Percentiles rank a stretch among this genome's conserved stretches.
These are phyloP conservation scores for Gryllus longicercus DNA, from an alignment of 2,888 invertebrate genomes.

Conservation along the genomic window DNA sequence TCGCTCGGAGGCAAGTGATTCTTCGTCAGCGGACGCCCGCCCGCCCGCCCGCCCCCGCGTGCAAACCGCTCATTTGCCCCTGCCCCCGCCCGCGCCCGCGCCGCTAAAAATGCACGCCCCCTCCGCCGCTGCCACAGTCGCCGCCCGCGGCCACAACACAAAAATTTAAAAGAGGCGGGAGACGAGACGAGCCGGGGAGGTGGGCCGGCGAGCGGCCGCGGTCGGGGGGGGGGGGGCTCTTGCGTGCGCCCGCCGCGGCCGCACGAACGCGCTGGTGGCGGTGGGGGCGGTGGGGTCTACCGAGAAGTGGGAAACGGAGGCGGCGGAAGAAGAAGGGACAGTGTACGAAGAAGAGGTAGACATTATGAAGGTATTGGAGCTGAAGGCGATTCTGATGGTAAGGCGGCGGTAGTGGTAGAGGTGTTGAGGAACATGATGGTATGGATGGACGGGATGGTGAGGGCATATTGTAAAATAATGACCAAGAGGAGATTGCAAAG, in stretches of 20 bases:
- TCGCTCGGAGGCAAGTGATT: constrained; percentile 1
- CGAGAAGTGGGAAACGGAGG: not conserved
- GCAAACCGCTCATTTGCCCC: constrained; percentile 17
- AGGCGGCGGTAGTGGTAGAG: too few relatives aligned
- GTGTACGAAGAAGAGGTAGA: too few relatives aligned
- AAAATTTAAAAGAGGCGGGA: not conserved
- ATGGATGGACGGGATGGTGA: too few relatives aligned
- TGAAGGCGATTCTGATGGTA: too few relatives aligned
- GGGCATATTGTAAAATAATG: too few relatives aligned
- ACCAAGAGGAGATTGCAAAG: too few relatives aligned
- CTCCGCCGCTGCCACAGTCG: not conserved
- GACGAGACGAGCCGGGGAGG: not conserved
- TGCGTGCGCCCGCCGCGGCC: not conserved
- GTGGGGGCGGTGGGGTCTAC: not conserved
- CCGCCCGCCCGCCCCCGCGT: not conserved
- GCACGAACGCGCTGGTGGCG: not conserved
- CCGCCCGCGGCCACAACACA: not conserved
- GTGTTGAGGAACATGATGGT: too few relatives aligned
- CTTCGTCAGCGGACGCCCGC: not conserved
- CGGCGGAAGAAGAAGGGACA: not conserved
- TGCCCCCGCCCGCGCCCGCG: not conserved
- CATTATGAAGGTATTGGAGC: too few relatives aligned
- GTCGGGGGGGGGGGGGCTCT: not conserved
- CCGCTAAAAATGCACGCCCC: not conserved
- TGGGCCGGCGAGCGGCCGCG: not conserved